Conservation (phyloP, 2,797 vertebrate genomes). For the Ptychadena robeensis region DNA sequence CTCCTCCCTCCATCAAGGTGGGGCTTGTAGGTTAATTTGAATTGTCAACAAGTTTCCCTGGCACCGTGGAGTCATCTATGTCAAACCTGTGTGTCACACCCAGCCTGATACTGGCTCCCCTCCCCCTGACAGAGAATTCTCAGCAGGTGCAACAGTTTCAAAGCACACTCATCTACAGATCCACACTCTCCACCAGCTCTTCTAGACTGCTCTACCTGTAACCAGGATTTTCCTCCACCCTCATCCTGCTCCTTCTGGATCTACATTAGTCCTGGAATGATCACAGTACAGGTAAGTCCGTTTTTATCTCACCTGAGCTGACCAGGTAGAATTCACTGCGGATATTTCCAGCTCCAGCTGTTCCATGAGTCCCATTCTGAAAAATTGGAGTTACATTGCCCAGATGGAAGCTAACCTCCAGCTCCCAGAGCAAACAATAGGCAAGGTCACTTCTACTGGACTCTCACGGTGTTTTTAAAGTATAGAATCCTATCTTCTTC, state of each 20-base stretch:
- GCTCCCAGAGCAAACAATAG: background rate
- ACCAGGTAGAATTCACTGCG: background rate
- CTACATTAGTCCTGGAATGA: constrained; percentile 8
- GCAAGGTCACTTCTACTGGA: background rate
- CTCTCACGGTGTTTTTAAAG: background rate
- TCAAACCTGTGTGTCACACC: constrained; percentile 50
- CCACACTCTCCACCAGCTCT: background rate
- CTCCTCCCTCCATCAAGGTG: constrained; percentile 1
- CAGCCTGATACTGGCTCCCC: constrained; percentile 37
- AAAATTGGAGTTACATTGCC: background rate
- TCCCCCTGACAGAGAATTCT: constrained; percentile 29
- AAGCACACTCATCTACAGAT: background rate
- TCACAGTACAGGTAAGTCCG: constrained; percentile 9
- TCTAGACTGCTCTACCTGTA: background rate
- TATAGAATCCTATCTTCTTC: background rate
- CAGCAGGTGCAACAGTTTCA: constrained; percentile 45
- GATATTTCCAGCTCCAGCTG: background rate
- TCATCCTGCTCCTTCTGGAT: background rate
- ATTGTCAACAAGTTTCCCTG: constrained; percentile 24
- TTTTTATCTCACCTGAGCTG: background rate
- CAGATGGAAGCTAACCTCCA: too few species aligned
- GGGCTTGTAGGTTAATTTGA: background rate
- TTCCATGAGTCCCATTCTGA: background rate
- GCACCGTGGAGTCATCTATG: background rate
- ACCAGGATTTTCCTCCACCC: background rate